Percentiles rank a stretch among this genome's conserved stretches.
Evolutionary conservation across 2,113 vertebrate genomes (phyloP).

Genomic region (Albula glossodonta): DNA sequence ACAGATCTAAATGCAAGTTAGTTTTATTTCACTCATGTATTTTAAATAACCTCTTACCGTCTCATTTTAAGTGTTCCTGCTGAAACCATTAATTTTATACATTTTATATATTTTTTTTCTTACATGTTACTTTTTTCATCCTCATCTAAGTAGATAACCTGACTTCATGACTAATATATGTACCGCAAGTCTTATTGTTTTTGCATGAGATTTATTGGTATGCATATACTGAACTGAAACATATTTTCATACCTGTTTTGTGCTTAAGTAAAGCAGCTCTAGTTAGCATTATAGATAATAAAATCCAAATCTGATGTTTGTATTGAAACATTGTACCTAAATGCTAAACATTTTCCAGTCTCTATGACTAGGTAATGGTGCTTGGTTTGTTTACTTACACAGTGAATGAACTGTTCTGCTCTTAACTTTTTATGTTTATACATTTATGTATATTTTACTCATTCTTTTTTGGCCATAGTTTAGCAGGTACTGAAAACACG

Average conservation of each 20-base stretch:
- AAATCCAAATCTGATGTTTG: neutral
- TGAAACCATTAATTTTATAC: neutral
- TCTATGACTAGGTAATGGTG: neutral
- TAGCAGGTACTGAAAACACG: neutral
- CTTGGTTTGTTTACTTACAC: neutral
- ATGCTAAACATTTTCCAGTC: constrained; percentile 13
- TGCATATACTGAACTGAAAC: no score
- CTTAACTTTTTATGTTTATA: neutral
- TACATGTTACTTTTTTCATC: neutral
- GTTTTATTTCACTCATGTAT: no score
- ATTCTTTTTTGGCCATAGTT: neutral
- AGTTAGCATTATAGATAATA: no score
- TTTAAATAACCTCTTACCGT: no score
- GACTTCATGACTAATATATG: neutral
- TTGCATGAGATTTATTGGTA: neutral
- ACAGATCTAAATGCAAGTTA: no score
- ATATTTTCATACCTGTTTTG: no score
- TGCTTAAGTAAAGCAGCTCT: no score
- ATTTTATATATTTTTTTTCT: neutral
- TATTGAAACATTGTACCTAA: constrained; percentile 7
- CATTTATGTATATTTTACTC: neutral
- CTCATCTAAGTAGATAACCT: neutral
- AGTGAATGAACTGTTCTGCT: neutral
- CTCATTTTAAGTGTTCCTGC: neutral
- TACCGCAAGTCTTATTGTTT: neutral